Evolutionary conservation across 2,888 invertebrate genomes (phyloP), one percentile per base, ranked within the genome.

Genomic region (Melikaiella ostensackeni): DNA sequence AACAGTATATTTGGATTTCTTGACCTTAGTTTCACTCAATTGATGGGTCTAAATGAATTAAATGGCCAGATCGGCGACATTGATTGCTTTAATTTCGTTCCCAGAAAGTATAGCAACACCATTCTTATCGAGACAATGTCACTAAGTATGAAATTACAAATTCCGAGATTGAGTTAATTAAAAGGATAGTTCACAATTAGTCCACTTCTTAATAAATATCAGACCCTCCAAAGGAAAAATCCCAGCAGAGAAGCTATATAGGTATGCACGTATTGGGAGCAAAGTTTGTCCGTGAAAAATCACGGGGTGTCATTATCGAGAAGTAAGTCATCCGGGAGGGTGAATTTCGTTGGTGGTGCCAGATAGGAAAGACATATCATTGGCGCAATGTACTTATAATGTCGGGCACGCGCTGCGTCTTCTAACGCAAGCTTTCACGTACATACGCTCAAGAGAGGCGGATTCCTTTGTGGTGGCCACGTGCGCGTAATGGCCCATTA

Each of bases 401-500:
- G 70, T 70, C 70, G 70, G 50, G 70, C 70, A 70, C 70, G 70
- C 70, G 70, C 70, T 70, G 27, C 70, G 50, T 70, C 70, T 70
- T 70, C 70, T 46, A 70, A 50, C 50, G 70, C 70, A 70, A 50
- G 70, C 70, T 70, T 70, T 70, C 70, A 70, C 50, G 70, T 70
- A 70, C 70, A 70, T 75, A 66, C 76, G 75, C 38, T 57, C 76
- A 78, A 78, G 80, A 81, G 64, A 61, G 77, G 75, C 80, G 79
- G 80, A 82, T 83, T 84, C 82, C 86, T 86, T 85, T 85, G 86
- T 85, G 80, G 84, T 80, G 76, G 82, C 82, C 86, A 85, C 87
- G 88, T 88, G 88, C 83, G 85, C 83, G 82, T 88, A 88, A 88
- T 88, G 87, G 88, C 80, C 87, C 82, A 86, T 86, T 86, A 86